Conservation (phyloP, 2,888 invertebrate genomes). For the Odontocolon sp. region DNA sequence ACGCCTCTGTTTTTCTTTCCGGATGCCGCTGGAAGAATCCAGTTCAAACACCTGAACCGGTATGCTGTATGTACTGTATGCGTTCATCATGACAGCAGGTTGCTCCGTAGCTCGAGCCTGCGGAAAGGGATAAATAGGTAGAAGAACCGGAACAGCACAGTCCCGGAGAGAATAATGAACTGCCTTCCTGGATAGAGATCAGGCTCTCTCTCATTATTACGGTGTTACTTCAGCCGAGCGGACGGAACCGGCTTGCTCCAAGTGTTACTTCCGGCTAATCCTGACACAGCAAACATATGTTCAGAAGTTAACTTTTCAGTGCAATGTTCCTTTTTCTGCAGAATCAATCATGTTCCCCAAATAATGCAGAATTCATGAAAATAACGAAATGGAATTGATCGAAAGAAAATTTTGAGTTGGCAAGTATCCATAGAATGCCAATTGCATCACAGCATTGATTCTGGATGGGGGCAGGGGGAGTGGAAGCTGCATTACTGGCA, state of each 20-base stretch:
- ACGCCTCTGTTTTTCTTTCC: neutral
- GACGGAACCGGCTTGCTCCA: slow-evolving; percentile 43
- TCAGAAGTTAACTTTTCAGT: no score
- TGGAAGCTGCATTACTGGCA: neutral
- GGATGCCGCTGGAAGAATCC: slow-evolving; percentile 36
- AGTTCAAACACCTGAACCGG: slow-evolving; percentile 53
- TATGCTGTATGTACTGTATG: neutral
- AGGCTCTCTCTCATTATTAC: slow-evolving; percentile 39
- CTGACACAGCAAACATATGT: slow-evolving; percentile 11
- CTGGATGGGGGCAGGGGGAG: neutral
- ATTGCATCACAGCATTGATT: no score
- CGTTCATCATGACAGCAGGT: slow-evolving; percentile 46
- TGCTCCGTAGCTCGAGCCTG: neutral
- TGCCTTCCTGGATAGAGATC: slow-evolving; percentile 52
- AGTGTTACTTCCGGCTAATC: slow-evolving; percentile 53
- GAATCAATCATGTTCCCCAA: no score
- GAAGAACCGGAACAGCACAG: slow-evolving; percentile 51
- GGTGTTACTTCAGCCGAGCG: slow-evolving; percentile 37
- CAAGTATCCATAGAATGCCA: no score
- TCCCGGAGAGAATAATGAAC: slow-evolving; percentile 55
- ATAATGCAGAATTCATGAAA: no score
- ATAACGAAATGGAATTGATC: no score
- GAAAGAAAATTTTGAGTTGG: no score
- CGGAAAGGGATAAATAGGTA: slow-evolving; percentile 54
- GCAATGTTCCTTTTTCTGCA: no score